Evolutionary conservation across 2,888 invertebrate genomes (phyloP).

Genomic region (Hyposoter dolosus): DNA sequence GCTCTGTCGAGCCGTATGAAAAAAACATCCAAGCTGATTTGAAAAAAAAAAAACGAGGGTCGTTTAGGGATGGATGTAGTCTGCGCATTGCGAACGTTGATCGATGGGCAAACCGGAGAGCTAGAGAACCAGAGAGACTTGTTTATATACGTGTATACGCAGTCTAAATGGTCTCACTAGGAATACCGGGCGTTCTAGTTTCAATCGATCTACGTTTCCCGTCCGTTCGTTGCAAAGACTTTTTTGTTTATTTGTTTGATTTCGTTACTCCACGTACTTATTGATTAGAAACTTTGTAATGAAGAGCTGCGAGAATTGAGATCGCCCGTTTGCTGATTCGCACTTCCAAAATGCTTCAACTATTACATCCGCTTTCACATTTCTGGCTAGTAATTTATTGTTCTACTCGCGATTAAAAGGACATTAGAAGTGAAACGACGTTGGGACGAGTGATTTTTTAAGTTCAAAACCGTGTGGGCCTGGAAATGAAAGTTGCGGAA

Average conservation of each 20-base stretch:
- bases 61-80: constrained; percentile 55
- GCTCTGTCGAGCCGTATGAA: constrained; percentile 43
- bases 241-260: constrained; percentile 3
- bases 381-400: neutral
- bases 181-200: constrained; percentile 51
- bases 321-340: constrained; percentile 19
- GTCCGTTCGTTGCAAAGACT: constrained; percentile 6
- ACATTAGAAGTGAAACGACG: neutral
- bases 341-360: constrained; percentile 24
- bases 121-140: neutral
- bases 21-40: constrained; percentile 5
- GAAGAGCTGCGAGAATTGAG: constrained; percentile 27
- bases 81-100: constrained; percentile 44
- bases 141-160: constrained; percentile 24
- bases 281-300: constrained; percentile 45
- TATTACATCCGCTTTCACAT: constrained; percentile 15
- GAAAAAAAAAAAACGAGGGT: constrained; percentile 33
- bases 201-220: constrained; percentile 50
- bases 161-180: constrained; percentile 20
- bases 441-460: neutral
- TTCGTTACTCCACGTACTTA: neutral
- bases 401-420: neutral
- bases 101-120: constrained; percentile 42
- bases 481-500: neutral
- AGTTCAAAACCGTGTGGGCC: neutral